Evolutionary conservation across 2,888 invertebrate species (phyloP).

Genomic region (Megamerina dolium): DNA sequence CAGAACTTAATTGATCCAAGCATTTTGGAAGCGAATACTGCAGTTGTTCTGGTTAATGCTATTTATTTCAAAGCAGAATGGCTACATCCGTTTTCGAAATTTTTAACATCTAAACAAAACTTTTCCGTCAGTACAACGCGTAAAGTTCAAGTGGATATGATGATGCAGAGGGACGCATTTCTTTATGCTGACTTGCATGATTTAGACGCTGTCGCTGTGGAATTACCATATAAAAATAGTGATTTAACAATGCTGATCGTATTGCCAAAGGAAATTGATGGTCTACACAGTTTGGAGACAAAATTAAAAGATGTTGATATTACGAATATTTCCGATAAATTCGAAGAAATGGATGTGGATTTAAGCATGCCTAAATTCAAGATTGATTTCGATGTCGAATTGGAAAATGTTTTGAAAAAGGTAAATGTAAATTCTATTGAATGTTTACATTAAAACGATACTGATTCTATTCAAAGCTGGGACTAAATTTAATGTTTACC

Average conservation of each 20-base stretch:
- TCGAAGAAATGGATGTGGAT: constrained; percentile 52
- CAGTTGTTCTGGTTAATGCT: constrained; percentile 74
- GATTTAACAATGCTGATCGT: constrained; percentile 70
- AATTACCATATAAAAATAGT: constrained; percentile 65
- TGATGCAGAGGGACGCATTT: constrained; percentile 55
- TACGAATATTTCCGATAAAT: constrained; percentile 47
- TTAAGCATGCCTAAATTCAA: constrained; percentile 73
- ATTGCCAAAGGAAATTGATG: constrained; percentile 63
- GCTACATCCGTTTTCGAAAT: constrained; percentile 59
- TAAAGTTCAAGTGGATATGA: constrained; percentile 59
- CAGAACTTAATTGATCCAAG: constrained; percentile 63
- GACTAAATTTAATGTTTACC: constrained; percentile 62
- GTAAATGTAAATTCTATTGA: no score
- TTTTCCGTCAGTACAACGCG: constrained; percentile 58
- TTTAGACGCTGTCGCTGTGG: constrained; percentile 57
- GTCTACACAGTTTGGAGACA: constrained; percentile 57
- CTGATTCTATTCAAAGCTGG: constrained; percentile 54
- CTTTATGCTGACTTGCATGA: constrained; percentile 51
- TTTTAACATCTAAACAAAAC: constrained; percentile 54
- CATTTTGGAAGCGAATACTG: constrained; percentile 54
- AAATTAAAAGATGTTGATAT: constrained; percentile 57
- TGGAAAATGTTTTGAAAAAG: constrained; percentile 48
- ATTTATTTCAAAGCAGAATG: constrained; percentile 82
- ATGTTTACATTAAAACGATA: no score
- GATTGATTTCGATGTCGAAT: constrained; percentile 66